These are phyloP conservation scores for Nasonia vitripennis DNA, from an alignment of 1,140 invertebrate genomes.

Conservation along the genomic window DNA sequence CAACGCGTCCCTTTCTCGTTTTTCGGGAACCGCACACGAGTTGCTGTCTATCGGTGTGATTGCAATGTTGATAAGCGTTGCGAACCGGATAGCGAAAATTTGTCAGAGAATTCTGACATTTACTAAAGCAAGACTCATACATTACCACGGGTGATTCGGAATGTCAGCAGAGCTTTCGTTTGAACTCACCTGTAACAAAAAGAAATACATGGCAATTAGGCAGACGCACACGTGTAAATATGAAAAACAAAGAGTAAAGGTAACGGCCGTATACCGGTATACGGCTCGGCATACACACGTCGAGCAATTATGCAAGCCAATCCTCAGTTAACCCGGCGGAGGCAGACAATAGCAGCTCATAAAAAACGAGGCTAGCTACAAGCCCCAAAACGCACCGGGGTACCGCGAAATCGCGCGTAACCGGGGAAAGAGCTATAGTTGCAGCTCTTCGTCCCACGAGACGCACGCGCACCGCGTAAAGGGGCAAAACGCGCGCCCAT, in stretches of 20 bases:
- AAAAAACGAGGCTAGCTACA: constrained; percentile 10
- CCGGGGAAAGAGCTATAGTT: neutral
- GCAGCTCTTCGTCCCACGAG: neutral
- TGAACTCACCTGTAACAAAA: constrained; percentile 14
- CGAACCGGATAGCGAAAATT: too few species aligned
- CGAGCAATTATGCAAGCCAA: neutral
- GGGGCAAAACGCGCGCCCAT: neutral
- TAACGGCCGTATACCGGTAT: too few species aligned
- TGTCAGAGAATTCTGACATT: too few species aligned
- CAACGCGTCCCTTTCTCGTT: neutral
- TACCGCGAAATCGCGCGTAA: neutral
- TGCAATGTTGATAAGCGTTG: too few species aligned
- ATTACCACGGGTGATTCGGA: too few species aligned
- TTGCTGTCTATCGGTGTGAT: too few species aligned
- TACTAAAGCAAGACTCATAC: too few species aligned
- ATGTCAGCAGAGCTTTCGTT: neutral
- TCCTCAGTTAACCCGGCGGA: neutral
- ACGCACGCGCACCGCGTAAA: neutral
- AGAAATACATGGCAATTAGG: neutral
- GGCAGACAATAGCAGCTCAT: neutral
- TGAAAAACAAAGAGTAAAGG: too few species aligned
- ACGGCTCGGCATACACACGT: neutral
- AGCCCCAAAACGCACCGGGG: neutral
- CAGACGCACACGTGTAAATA: neutral
- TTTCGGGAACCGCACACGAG: too few species aligned